These are phyloP conservation scores for Drosophila limbata DNA, from an alignment of 2,888 invertebrate genomes.

Conservation along the genomic window DNA sequence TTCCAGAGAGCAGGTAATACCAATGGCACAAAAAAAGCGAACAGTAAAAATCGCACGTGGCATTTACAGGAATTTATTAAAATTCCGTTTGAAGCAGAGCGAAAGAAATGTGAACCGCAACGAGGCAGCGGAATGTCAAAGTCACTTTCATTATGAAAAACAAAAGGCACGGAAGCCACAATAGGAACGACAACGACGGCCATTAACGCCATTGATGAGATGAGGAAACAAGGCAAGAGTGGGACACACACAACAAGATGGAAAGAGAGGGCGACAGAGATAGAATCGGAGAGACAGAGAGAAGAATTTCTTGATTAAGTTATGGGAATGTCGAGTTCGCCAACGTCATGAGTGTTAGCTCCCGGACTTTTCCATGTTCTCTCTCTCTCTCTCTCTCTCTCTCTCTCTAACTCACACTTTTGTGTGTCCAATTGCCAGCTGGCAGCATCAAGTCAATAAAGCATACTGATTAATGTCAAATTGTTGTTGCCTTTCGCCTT, in stretches of 20 bases:
- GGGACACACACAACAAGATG: neutral
- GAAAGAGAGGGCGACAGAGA: neutral
- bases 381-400: constrained; percentile 5
- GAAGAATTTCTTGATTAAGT: constrained; percentile 80
- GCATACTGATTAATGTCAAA: constrained; percentile 74
- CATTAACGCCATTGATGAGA: constrained; percentile 66
- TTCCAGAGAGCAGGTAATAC: constrained; percentile 4
- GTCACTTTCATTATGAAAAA: constrained; percentile 68
- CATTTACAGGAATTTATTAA: constrained; percentile 42
- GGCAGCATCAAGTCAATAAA: constrained; percentile 66
- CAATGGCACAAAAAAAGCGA: constrained; percentile 6
- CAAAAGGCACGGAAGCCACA: constrained; percentile 54
- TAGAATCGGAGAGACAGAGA: constrained; percentile 1
- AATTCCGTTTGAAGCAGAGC: constrained; percentile 32
- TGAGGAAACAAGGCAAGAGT: constrained; percentile 9
- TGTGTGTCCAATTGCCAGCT: constrained; percentile 19
- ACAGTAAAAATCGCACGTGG: constrained; percentile 20
- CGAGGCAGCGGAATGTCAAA: constrained; percentile 63
- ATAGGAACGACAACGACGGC: constrained; percentile 47
- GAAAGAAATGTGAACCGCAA: constrained; percentile 41
- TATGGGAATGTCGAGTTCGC: constrained; percentile 62
- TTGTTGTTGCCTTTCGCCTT: constrained; percentile 57
- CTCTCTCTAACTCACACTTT: constrained; percentile 6
- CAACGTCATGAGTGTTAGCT: constrained; percentile 44
- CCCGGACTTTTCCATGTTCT: neutral